phyloP scores from a whole-genome alignment of 2,888 invertebrate genomes.

The Ecliptopera silaceata region DNA sequence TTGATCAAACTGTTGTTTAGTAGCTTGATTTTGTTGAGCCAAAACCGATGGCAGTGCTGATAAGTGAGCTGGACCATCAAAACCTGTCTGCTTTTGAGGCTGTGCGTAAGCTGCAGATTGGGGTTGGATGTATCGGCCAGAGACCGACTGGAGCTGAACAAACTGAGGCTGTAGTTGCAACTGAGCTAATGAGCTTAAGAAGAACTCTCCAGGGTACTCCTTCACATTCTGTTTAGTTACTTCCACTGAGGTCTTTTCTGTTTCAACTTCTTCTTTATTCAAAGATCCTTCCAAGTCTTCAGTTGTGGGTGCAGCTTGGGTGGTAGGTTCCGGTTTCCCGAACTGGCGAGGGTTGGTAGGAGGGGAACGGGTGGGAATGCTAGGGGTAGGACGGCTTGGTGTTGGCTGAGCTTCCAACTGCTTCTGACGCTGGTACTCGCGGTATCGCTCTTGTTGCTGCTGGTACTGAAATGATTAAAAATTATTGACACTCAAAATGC shows the following conservation, averaged over 20 bases:
- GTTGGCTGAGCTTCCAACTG: constrained; percentile 53
- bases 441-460: constrained; percentile 64
- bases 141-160: constrained; percentile 57
- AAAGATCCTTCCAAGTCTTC: constrained; percentile 43
- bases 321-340: constrained; percentile 51
- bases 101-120: constrained; percentile 25
- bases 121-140: constrained; percentile 56
- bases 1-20: constrained; percentile 49
- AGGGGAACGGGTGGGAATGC: constrained; percentile 21
- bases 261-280: constrained; percentile 59
- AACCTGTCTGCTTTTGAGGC: constrained; percentile 54
- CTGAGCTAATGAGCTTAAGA: constrained; percentile 65
- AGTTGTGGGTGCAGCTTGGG: constrained; percentile 52
- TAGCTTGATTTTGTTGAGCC: constrained; percentile 53
- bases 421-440: constrained; percentile 64
- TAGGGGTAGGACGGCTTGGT: constrained; percentile 5
- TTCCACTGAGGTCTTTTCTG: constrained; percentile 61
- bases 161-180: constrained; percentile 65
- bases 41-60: constrained; percentile 68
- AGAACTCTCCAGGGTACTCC: constrained; percentile 70
- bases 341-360: constrained; percentile 56
- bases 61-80: constrained; percentile 66
- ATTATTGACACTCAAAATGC: constrained; percentile 34
- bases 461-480: constrained; percentile 56
- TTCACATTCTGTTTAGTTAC: constrained; percentile 69